Evolutionary conservation across 2,113 vertebrate species (phyloP), one percentile per base, ranked within the genome.

Genomic region (Gnathonemus longibarbis): DNA sequence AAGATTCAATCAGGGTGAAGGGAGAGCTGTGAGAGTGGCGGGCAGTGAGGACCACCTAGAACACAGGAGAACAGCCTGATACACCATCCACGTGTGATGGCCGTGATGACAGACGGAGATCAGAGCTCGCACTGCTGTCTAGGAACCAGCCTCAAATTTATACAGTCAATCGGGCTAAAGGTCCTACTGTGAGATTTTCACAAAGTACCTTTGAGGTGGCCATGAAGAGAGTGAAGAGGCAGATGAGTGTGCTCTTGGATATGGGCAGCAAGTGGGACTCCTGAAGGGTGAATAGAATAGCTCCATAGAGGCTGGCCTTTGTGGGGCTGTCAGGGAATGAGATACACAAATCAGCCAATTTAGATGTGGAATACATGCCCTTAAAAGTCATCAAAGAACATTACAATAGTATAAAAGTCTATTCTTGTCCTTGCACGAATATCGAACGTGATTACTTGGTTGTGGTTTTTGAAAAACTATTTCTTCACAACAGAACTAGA

Each of bases 211-310:
- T 99, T 92, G 95, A 96, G 39, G 97, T 95, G 52, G 96, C 97
- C 98, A 99, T 99, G 94, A 99, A 99, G 91, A 99, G 95, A 91
- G 98, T 99, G 94, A 99, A 98, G 93, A 96, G 83, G 88, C 99
- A 97, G 94, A 99, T 97, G 91, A 99, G 97, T 88, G 90, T 97
- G 93, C 96, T 95, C 93, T 99, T 98, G 48, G 98, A 97, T 91
- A 98, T 88, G 0, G 98, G 98, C 88, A 99, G 96, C 97, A 96
- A 97, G 90, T 95, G 97, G 1, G 97, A 95, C 92, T 99, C 97
- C 92, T 99, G 98, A 52, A 99, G 93, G 39, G 98, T 99, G 95
- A 99, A 99, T 91, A 99, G 96, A 88, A 99, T 53, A 8, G 98
- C 97, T 91, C 98, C 98, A 0, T 99, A 99, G 93, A 99, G 95